Evolutionary conservation across 2,113 vertebrate species (phyloP).

Genomic region (Sapayoa aenigma): DNA sequence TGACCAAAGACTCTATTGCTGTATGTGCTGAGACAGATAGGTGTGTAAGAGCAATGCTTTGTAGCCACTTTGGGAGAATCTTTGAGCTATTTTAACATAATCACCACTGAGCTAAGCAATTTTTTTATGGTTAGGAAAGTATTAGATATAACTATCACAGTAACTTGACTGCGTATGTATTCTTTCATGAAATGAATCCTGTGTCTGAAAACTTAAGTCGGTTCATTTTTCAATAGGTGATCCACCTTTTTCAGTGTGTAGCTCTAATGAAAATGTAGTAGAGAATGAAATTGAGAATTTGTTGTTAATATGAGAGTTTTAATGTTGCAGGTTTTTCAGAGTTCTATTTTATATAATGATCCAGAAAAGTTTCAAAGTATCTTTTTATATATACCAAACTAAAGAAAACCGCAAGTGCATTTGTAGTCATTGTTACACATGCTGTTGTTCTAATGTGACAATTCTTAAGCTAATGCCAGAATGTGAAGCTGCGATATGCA

Average conservation of each 20-base stretch:
- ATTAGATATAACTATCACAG: background rate
- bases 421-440: background rate
- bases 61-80: background rate
- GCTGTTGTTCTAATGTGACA: background rate
- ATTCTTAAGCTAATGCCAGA: background rate
- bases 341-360: background rate
- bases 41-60: background rate
- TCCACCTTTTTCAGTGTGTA: background rate
- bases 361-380: background rate
- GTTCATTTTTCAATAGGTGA: background rate
- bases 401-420: background rate
- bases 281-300: background rate
- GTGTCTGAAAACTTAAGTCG: background rate
- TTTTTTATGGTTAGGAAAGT: background rate
- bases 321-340: background rate
- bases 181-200: background rate
- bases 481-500: background rate
- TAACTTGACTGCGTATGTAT: background rate
- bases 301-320: background rate
- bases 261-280: background rate
- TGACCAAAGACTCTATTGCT: background rate
- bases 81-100: background rate
- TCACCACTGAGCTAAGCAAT: background rate
- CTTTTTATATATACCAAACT: background rate
- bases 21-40: background rate